A percentile compares a stretch with the other conserved stretches of the same genome.
Conservation (phyloP, 2,888 invertebrate species). For the Incurvaria masculella region DNA sequence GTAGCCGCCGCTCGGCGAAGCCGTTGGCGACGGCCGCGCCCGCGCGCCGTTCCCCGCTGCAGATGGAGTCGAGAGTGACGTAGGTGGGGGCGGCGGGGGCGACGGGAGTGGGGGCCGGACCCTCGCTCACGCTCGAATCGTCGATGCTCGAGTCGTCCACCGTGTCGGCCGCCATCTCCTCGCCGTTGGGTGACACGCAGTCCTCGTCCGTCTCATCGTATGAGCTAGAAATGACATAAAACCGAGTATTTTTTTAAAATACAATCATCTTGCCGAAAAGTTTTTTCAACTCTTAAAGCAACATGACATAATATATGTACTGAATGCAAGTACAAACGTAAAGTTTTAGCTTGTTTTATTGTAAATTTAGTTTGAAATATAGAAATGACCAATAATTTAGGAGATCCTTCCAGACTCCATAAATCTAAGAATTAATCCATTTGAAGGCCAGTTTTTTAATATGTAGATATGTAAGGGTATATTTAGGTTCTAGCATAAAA, state of each 20-base stretch:
- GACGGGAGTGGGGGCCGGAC: conserved; percentile 17
- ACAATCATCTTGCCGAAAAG: background rate
- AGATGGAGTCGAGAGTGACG: conserved; percentile 48
- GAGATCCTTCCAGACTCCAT: too few relatives aligned
- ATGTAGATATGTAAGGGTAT: too few relatives aligned
- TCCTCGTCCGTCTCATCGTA: conserved; percentile 70
- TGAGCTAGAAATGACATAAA: conserved; percentile 57
- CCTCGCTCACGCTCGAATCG: conserved; percentile 42
- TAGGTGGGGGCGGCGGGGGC: conserved; percentile 32
- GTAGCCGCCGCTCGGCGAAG: conserved; percentile 30
- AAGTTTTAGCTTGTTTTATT: too few relatives aligned
- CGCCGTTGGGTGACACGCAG: conserved; percentile 64
- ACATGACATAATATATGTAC: conserved; percentile 30
- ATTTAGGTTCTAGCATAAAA: too few relatives aligned
- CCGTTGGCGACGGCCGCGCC: conserved; percentile 22
- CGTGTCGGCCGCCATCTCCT: conserved; percentile 53
- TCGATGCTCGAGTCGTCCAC: conserved; percentile 48
- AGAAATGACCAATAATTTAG: too few relatives aligned
- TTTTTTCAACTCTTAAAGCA: background rate
- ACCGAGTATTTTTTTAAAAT: too few relatives aligned
- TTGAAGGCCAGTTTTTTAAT: too few relatives aligned
- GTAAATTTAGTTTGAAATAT: too few relatives aligned
- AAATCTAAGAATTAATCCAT: too few relatives aligned
- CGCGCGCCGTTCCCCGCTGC: conserved; percentile 31
- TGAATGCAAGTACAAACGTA: conserved; percentile 50